Base-by-base conservation (phyloP, 2,888 invertebrate genomes). In the Venusia cambrica region DNA sequence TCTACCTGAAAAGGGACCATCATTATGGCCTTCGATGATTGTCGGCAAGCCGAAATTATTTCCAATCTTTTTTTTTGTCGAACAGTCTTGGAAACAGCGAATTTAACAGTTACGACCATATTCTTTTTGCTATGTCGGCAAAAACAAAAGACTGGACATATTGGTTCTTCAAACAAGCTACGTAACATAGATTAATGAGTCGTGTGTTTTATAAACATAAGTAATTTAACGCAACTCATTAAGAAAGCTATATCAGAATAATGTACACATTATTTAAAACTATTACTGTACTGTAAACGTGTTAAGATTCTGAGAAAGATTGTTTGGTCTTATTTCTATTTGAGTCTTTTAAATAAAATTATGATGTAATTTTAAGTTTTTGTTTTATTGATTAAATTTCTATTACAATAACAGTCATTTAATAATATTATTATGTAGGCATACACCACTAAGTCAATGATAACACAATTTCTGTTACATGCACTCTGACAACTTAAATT, bases 1-100 rank as follows among this genome's bases (percentile, higher is more conserved):
- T 77, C 80, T 87, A 87, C 87, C 87, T 87, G 85, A 69, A 74
- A 75, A 74, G 73, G 84, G 83, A 70, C 76, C 74, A 66, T 84
- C 79, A 81, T 84, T 81, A 85, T 75, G 65, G 63, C 54, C 59
- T 52, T 59, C 63, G 62, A 77, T 83, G 80, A 83, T 78, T 81
- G 87, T 83, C 83, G 84, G 84, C 78, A 57, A 69, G 63, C 69
- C 73, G 57, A 77, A 76, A 79, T 79, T 63, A 77, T 79, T 75
- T 75, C 62, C 58, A 58, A 60, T 59, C 59, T 66, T 73, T 73
- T 74, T 72, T 77, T 62, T 52, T 73, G 70, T 71, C 62, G 62
- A 62, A 72, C 73, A 70, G 62, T 65, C 60, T 62, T 56, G 51
- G 59, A 74, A 74, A 79, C 73, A 77, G 78, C 66, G 47, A 58